Evolutionary conservation across 1,140 invertebrate species (phyloP), one percentile per base, ranked within the genome.

Genomic region (Drosophila seguyi): DNA sequence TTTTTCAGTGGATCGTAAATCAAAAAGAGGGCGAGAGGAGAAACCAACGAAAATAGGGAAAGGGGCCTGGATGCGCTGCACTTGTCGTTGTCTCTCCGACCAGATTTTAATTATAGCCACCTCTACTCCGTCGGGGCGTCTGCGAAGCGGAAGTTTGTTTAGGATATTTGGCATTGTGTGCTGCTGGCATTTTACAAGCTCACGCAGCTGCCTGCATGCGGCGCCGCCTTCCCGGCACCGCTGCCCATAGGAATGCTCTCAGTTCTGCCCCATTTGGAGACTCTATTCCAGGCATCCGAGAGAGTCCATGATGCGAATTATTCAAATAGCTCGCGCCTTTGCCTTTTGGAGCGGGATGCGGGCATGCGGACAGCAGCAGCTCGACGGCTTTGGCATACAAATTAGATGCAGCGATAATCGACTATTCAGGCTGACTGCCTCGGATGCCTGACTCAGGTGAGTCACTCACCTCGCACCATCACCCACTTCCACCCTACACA

Each of bases 141-240:
- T 58, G 44, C 44, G 45, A 80, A 81, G 81, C 85, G 84, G 84
- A 87, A 87, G 85, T 87, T 87, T 87, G 84, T 87, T 87, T 90
- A 88, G 83, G 84, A 84, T 87, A 76, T 84, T 83, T 83, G 80
- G 75, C 80, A 82, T 75, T 83, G 80, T 83, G 53, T 44, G 65
- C 42, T 60, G 52, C 52, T 55, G 66, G 44, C 45, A 77, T 53
- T 66, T 55, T 68, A 77, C 74, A 77, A 68, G 56, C 75, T 60
- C 73, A 75, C 58, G 62, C 84, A 88, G 83, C 83, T 75, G 75
- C 65, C 75, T 72, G 56, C 71, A 47, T 48, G 38, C 45, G 38
- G 27, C 44, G 38, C 16, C 39, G 61, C 48, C 38, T 41, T 38
- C 8, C 34, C 41, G 25, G 39, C 20, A 22, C 45, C 52, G 5